Evolutionary conservation across 2,797 vertebrate genomes (phyloP), one percentile per base, ranked within the genome.

Genomic region (Gobio occitaniae): DNA sequence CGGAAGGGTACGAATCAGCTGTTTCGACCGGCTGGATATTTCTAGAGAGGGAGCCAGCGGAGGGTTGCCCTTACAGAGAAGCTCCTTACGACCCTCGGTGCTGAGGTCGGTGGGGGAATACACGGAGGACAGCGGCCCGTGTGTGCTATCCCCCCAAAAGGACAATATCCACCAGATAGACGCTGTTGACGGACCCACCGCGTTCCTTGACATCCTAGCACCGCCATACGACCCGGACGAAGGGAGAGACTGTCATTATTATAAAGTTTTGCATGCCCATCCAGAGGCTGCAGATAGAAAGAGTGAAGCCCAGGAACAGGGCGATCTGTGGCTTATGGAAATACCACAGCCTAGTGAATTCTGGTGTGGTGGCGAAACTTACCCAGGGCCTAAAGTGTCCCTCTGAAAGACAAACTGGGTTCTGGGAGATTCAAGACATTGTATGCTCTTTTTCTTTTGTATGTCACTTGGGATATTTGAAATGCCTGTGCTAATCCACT

Each of bases 91-190:
- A 69, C 94, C 93, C 6, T 96, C 95, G 1, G 86, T 96, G 86
- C 93, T 95, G 9, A 95, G 96, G 75, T 97, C 97, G 47, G 91
- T 91, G 19, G 96, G 93, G 0, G 96, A 96, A 80, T 97, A 93
- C 93, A 96, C 96, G 2, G 96, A 96, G 83, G 94, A 95, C 78
- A 96, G 95, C 88, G 92, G 89, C 0, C 95, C 96, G 1, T 98
- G 97, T 86, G 85, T 97, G 17, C 95, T 99, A 4, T 93, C 94
- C 0, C 98, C 98, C 0, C 93, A 96, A 89, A 94, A 91, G 87
- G 96, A 97, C 94, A 99, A 99, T 94, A 94, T 99, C 38, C 97
- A 99, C 94, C 97, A 97, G 91, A 98, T 99, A 89, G 96, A 97
- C 89, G 97, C 98, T 0, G 96, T 97, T 89, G 97, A 97, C 83